Base-by-base conservation (phyloP, 1,140 invertebrate species). In the Drosophila orosa region DNA sequence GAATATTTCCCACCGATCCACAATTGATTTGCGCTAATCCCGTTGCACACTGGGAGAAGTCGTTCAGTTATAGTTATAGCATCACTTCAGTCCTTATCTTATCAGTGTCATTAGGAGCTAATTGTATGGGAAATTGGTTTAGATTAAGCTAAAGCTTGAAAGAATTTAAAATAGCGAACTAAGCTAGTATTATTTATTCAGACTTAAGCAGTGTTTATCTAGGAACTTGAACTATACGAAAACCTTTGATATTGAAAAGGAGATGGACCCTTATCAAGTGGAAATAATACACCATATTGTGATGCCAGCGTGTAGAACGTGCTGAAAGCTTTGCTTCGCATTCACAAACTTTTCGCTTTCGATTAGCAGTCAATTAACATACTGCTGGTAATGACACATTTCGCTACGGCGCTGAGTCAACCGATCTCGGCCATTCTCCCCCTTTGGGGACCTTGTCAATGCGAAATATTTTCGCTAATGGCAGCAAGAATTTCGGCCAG, bases 401-500 rank as follows among this genome's bases (percentile, higher is more conserved):
- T 52, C 33, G 31, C 45, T 24, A 24, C 15, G 25, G 3, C 29
- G 40, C 68, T 72, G 65, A 72, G 33, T 72, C 42, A 55, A 58
- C 68, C 10, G 50, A 71, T 71, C 56, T 48, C 45, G 35, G 15
- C 31, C 24, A 29, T 31, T 69, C 39, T 42, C 39, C 24, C 19
- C 25, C 47, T 33, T 67, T 65, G 31, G 60, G 29, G 69, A 72
- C 55, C 78, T 81, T 65, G 78, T 66, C 81, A 71, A 74, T 66
- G 44, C 60, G 68, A 86, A 78, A 60, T 72, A 76, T 62, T 80
- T 66, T 42, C 13, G 72, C 72, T 39, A 75, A 47, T 66, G 39
- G 15, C 33, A 27, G 60, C 72, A 52, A 58, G 25, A 31, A 58
- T 54, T 35, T 63, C 68, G 47, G 45, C 37, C 55, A 42, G 27